phyloP scores from a whole-genome alignment of 2,888 invertebrate species.

The Lasius platythorax region DNA sequence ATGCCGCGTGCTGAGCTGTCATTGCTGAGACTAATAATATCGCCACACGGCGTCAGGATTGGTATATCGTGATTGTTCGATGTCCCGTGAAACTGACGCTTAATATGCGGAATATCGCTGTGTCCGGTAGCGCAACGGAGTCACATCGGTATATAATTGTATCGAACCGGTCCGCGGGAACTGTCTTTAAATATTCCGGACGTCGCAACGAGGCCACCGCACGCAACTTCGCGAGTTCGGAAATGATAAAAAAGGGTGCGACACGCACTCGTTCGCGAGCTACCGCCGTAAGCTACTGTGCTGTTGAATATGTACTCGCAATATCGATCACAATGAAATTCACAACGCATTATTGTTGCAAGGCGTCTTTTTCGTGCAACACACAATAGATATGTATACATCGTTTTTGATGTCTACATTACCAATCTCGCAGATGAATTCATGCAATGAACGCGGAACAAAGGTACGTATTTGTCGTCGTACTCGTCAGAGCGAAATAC shows the following conservation, averaged over 20 bases:
- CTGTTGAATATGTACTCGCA: neutral
- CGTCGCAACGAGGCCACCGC: conserved; percentile 15
- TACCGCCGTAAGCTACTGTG: neutral
- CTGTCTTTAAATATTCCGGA: conserved; percentile 20
- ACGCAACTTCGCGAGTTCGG: conserved; percentile 28
- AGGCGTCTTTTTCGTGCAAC: neutral
- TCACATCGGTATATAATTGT: conserved; percentile 19
- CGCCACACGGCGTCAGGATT: neutral
- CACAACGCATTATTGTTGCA: conserved; percentile 4
- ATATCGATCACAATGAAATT: conserved; percentile 27
- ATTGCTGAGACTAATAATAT: conserved; percentile 31
- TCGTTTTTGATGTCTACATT: neutral
- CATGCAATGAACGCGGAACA: neutral
- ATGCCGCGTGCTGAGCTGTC: conserved; percentile 15
- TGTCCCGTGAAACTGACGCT: conserved; percentile 32
- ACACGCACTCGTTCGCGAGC: conserved; percentile 25
- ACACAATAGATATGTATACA: neutral
- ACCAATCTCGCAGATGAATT: conserved; percentile 20
- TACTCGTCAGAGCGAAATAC: neutral
- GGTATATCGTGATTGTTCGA: conserved; percentile 25
- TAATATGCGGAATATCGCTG: conserved; percentile 27
- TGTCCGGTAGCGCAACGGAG: neutral
- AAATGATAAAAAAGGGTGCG: conserved; percentile 34
- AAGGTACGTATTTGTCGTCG: conserved; percentile 1
- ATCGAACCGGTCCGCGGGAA: neutral